Evolutionary conservation across 1,140 invertebrate species (phyloP), one percentile per base, ranked within the genome.

Genomic region (Mizuhopecten yessoensis): DNA sequence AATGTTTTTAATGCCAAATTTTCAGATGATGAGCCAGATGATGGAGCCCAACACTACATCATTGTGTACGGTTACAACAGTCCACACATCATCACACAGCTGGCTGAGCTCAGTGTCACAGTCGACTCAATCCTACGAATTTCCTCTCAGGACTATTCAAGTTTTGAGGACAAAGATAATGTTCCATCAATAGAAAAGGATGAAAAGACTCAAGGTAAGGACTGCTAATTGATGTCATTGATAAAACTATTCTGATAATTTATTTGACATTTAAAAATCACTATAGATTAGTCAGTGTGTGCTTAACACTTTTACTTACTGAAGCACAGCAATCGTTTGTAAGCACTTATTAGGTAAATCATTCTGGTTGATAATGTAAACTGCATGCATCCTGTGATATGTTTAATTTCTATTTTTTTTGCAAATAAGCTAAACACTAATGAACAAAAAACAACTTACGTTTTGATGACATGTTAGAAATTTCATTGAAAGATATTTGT

Each of bases 1-100:
- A 29, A 29, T 13, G 29, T 75, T 75, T n/a, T 75, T 5, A 17
- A 75, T 75, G 57, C 5, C 29, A 29, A 49, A 23, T 92, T 91
- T 92, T 33, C 93, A 96, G 96, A 97, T 95, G 96, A 97, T 95
- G 96, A 97, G 89, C 96, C 96, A 34, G 96, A 96, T 92, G 96
- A 96, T 94, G 96, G 96, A 23, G 95, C 96, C 13, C 88, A 96
- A 15, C 95, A 96, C 88, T 97, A 97, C 91, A 93, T 96, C 23
- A 87, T 96, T 11, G 91, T 97, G 5, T 92, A 93, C 42, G 96
- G 96, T 33, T 96, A 96, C 91, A 93, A 96, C 91, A 90, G 95
- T 23, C 94, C 96, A n/a, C 93, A 95, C 86, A 88, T 97, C 33
- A 93, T 96, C 75, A 91, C 89, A 42, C 91, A 93, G 10, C 88